A percentile compares a stretch with the other conserved stretches of the same genome.
phyloP scores from a whole-genome alignment of 2,888 invertebrate species.

The Epirrhoe alternata region DNA sequence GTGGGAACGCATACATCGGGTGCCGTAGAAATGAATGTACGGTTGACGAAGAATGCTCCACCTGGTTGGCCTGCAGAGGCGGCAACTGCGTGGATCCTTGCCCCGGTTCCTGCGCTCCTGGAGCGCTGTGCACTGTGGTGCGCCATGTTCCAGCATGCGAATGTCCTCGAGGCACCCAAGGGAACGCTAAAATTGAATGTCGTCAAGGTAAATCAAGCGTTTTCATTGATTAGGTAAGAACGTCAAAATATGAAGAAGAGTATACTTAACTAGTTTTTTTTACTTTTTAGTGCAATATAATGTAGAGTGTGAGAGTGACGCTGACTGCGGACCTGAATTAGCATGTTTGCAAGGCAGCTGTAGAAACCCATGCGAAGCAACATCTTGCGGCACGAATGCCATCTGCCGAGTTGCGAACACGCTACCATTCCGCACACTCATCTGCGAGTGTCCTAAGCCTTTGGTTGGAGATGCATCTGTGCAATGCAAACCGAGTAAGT shows the following conservation, averaged over 20 bases:
- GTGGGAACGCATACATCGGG: constrained; percentile 91
- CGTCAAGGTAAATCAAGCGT: constrained; percentile 71
- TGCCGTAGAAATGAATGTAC: constrained; percentile 93
- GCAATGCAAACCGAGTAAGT: constrained; percentile 91
- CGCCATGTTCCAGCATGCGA: constrained; percentile 92
- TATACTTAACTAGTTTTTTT: not conserved
- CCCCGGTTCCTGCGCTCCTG: constrained; percentile 91
- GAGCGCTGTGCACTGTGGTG: constrained; percentile 90
- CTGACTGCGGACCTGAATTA: constrained; percentile 93
- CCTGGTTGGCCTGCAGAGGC: constrained; percentile 91
- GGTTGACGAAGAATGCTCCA: constrained; percentile 90
- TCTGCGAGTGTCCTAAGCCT: constrained; percentile 93
- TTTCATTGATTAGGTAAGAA: not conserved
- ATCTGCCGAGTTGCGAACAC: constrained; percentile 94
- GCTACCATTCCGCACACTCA: constrained; percentile 93
- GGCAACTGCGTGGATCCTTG: constrained; percentile 94
- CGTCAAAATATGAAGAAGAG: not conserved
- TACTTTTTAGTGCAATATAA: constrained; percentile 72
- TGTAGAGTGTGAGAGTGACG: constrained; percentile 90
- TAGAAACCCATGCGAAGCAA: constrained; percentile 91
- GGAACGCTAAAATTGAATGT: constrained; percentile 90
- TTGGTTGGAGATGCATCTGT: constrained; percentile 94
- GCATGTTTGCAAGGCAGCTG: constrained; percentile 93
- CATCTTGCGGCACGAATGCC: constrained; percentile 92
- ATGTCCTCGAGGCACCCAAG: constrained; percentile 92